Base-by-base conservation (phyloP, 2,113 vertebrate species). In the Eclectus roratus region DNA sequence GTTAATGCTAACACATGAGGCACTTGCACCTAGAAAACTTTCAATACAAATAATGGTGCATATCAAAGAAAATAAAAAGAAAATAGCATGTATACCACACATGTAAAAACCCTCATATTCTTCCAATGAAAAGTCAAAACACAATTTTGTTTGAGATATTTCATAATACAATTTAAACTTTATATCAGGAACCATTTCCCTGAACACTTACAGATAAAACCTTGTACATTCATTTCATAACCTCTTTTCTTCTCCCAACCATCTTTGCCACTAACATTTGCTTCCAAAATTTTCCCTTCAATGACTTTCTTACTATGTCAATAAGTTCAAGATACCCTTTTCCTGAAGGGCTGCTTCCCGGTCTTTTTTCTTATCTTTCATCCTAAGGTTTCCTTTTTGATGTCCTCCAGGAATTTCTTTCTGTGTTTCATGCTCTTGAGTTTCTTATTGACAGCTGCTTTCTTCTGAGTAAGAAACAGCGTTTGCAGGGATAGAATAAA, bases 41-140 rank as follows among this genome's bases (percentile, higher is more conserved):
- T 28, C 28, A 35, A 12, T 53, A 21, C 1, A 69, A 46, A 39
- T 47, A 61, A 39, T 47, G 4, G 1, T 56, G 2, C 1, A 0
- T 41, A 55, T 82, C 64, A 60, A 53, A 53, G 24, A 69, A 74
- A 74, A 65, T 1, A 29, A 5, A 37, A 69, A 17, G 4, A 69
- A 58, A 71, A 82, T 24, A 37, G 37, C 37, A 37, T 37, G 37
- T 37, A 37, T 37, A 61, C 69, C 31, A 63, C 3, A 10, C 43
- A 23, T 5, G 7, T 58, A 86, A 80, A 64, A 19, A 35, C 17
- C 6, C 1, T 60, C 5, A 72, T 50, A 56, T 39, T 64, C 15
- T 73, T 83, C 49, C 2, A 74, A 29, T 13, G 7, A 47, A 58
- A 28, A 37, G 13, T 23, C 23, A 79, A 93, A 79, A 20, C 6